Conservation (phyloP, 2,113 vertebrate genomes). For the Eptesicus fuscus region DNA sequence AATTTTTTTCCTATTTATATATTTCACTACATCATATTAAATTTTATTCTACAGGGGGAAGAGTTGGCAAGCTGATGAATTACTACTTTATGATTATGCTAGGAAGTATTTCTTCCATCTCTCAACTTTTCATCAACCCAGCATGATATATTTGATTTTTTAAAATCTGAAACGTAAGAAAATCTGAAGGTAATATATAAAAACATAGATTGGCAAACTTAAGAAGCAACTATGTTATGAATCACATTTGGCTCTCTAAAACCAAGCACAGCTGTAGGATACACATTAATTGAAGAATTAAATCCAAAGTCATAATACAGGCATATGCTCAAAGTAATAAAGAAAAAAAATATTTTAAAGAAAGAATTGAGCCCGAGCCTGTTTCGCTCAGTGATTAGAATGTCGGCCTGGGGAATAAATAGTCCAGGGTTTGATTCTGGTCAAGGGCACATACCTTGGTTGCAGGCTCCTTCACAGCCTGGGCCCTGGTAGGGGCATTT, state of each 20-base stretch:
- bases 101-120: conserved; percentile 53
- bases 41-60: conserved; percentile 53
- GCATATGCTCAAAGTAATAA: neutral
- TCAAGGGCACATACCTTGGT: too few relatives aligned
- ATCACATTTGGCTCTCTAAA: conserved; percentile 57
- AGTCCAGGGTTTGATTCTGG: too few relatives aligned
- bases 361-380: neutral
- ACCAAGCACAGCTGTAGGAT: conserved; percentile 54
- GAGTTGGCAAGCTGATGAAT: conserved; percentile 52
- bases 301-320: conserved; percentile 58
- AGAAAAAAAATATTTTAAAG: conserved; percentile 40
- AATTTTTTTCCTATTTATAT: conserved; percentile 59
- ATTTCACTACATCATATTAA: conserved; percentile 62
- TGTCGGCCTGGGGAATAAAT: too few relatives aligned
- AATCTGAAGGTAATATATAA: conserved; percentile 40
- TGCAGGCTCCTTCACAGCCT: too few relatives aligned
- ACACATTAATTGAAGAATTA: conserved; percentile 72
- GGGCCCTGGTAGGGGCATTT: too few relatives aligned
- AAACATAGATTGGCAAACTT: conserved; percentile 64
- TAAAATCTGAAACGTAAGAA: conserved; percentile 54
- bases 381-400: too few relatives aligned
- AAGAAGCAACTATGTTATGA: conserved; percentile 58
- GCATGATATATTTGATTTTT: conserved; percentile 52
- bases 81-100: conserved; percentile 68
- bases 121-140: conserved; percentile 58